Evolutionary conservation across 2,113 vertebrate species (phyloP), one percentile per base, ranked within the genome.

Genomic region (Syngnathoides biaculeatus): DNA sequence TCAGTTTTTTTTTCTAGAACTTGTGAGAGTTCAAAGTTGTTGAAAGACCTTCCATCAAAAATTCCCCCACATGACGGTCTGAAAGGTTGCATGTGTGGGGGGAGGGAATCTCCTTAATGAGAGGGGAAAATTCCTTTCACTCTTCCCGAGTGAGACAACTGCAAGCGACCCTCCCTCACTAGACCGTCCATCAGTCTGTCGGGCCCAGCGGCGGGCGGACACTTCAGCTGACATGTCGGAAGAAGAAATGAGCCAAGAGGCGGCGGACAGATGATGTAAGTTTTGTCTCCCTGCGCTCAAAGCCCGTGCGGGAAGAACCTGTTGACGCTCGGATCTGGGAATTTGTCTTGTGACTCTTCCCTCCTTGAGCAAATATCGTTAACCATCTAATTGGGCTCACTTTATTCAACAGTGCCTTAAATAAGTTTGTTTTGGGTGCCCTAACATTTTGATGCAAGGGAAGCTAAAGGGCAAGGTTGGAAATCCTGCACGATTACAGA

Each of bases 181-280:
- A 55, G 52, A 55, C 24, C 24, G 52, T 26, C 24, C 22, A 24
- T 80, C 67, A 45, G 69, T 79, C 88, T 82, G 88, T 84, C 86
- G 86, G 76, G 53, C 77, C 73, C 81, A 85, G 82, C 85, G 86
- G 88, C 82, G 27, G 79, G 79, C 79, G 63, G 78, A 84, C 81
- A 85, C 83, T 74, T 78, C 60, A 61, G 26, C 60, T 88, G 88
- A 87, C 84, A 84, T 74, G 80, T 78, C 67, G 43, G 80, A 77
- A 80, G 79, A 67, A 72, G 78, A 75, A 81, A 81, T 60, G 74
- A 78, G 60, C 69, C 66, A 48, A 67, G 74, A 68, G 78, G 64
- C 64, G 78, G 64, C 67, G 26, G 67, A 72, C 50, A 47, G 63
- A 65, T 68, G 27, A 70, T 64, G 75, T 67, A 79, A 68, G 67